These are phyloP conservation scores for Caenorhabditis zanzibari DNA, from an alignment of 2,888 invertebrate genomes.

Conservation along the genomic window DNA sequence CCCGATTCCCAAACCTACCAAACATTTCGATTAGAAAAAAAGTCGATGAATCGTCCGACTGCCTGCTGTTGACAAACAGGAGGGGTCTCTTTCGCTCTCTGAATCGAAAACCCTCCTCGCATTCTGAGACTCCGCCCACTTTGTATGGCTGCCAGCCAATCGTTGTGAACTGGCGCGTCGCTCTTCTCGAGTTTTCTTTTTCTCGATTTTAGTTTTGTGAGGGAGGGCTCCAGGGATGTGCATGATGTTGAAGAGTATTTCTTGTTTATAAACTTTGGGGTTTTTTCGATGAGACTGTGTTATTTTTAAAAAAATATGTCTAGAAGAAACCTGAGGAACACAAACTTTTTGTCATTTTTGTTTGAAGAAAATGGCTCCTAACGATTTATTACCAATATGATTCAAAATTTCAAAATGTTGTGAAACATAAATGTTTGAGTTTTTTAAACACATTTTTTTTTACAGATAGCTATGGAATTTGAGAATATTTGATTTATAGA, in stretches of 20 bases:
- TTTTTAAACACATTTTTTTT: too few relatives aligned
- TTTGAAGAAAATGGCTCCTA: too few relatives aligned
- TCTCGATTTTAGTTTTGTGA: conserved; percentile 1
- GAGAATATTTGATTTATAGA: too few relatives aligned
- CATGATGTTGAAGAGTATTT: not conserved
- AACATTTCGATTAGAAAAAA: conserved; percentile 37
- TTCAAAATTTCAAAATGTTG: too few relatives aligned
- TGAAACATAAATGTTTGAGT: too few relatives aligned
- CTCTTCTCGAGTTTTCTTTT: conserved; percentile 13
- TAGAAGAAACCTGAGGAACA: too few relatives aligned
- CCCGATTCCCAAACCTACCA: conserved; percentile 10
- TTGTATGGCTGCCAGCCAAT: conserved; percentile 55
- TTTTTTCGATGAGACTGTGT: too few relatives aligned
- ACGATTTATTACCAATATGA: too few relatives aligned
- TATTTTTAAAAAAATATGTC: too few relatives aligned
- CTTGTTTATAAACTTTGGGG: not conserved
- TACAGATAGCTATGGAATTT: too few relatives aligned
- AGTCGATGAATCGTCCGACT: not conserved
- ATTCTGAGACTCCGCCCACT: conserved; percentile 50
- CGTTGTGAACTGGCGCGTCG: not conserved
- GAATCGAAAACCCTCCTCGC: conserved; percentile 11
- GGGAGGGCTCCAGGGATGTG: not conserved
- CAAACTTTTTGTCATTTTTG: too few relatives aligned
- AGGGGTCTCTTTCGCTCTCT: conserved; percentile 7
- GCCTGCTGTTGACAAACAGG: conserved; percentile 31